phyloP scores from a whole-genome alignment of 2,797 vertebrate species.

The Diplodus puntazzo region DNA sequence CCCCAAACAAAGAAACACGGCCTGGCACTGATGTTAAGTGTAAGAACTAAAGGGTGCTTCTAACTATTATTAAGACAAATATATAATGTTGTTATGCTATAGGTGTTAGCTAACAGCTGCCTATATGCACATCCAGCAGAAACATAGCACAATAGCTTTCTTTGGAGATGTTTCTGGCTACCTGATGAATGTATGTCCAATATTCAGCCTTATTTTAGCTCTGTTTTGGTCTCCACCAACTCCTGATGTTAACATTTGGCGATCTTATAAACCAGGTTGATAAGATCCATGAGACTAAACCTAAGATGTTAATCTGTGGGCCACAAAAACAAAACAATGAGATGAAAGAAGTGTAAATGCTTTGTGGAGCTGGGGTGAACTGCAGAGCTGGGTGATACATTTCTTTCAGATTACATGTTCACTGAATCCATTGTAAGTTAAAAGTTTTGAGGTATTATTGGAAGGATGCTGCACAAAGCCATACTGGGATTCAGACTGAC shows the following conservation, averaged over 20 bases:
- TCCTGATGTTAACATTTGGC: background rate
- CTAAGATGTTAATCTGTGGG: background rate
- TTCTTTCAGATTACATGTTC: background rate
- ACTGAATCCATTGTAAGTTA: background rate
- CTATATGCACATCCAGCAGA: background rate
- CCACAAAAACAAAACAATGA: background rate
- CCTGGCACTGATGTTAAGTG: background rate
- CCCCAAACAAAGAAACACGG: background rate
- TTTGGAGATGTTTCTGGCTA: background rate
- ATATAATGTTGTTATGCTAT: background rate
- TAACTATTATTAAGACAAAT: background rate
- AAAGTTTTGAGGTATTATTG: too few species aligned
- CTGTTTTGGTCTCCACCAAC: background rate
- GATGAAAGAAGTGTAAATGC: background rate
- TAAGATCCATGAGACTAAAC: background rate
- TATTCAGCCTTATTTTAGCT: background rate
- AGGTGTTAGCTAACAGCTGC: background rate
- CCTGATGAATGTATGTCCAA: background rate
- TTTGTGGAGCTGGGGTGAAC: background rate
- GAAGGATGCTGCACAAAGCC: background rate
- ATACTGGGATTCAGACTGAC: slow-evolving; percentile 72
- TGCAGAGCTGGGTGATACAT: background rate
- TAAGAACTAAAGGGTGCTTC: background rate
- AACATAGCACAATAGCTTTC: background rate
- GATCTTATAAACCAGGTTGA: background rate